These are phyloP conservation scores for Ctenosaura bakeri DNA, from an alignment of 2,797 vertebrate species.

Conservation along the genomic window DNA sequence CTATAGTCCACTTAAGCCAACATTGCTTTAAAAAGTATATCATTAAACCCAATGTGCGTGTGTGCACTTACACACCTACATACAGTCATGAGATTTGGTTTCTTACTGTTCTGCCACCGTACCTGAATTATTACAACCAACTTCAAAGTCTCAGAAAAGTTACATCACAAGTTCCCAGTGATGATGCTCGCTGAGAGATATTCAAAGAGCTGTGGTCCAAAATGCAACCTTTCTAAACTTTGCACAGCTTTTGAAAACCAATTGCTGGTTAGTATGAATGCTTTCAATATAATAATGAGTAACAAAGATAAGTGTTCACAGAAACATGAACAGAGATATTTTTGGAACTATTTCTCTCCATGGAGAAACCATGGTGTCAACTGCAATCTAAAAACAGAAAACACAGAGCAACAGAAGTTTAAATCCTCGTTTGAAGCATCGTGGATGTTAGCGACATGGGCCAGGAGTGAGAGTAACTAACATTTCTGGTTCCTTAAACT, in stretches of 20 bases:
- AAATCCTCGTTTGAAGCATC: too few species aligned
- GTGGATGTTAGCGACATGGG: too few species aligned
- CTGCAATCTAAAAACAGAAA: too few species aligned
- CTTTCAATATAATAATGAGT: slow-evolving; percentile 7
- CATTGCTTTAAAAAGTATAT: neutral
- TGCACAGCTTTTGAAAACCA: too few species aligned
- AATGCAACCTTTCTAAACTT: too few species aligned
- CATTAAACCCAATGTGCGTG: neutral
- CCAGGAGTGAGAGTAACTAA: too few species aligned
- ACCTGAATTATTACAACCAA: slow-evolving; percentile 9
- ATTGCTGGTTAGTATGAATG: neutral
- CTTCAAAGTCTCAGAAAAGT: neutral
- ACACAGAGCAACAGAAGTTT: too few species aligned
- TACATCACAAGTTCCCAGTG: too few species aligned
- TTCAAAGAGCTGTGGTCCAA: too few species aligned
- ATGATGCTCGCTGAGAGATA: too few species aligned
- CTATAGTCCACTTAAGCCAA: neutral
- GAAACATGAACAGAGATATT: neutral
- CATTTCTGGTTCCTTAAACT: neutral
- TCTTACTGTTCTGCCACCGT: neutral
- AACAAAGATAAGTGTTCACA: neutral
- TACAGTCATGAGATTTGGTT: neutral
- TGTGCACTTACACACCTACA: neutral
- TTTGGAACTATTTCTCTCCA: neutral
- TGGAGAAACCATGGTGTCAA: neutral